Percentiles rank a stretch among this genome's conserved stretches.
phyloP scores from a whole-genome alignment of 2,888 invertebrate species.

The Mechanitis messenoides region DNA sequence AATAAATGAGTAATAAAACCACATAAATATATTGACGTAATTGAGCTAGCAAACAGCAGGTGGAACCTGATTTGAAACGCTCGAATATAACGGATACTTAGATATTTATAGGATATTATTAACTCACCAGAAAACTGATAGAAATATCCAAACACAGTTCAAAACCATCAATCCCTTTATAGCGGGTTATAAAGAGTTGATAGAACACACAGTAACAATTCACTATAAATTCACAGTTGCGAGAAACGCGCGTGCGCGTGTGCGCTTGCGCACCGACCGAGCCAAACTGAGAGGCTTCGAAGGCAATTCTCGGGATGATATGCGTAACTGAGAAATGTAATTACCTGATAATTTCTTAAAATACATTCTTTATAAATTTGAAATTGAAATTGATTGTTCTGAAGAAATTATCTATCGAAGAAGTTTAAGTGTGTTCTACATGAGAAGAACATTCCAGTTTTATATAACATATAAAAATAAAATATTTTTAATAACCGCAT shows the following conservation, averaged over 20 bases:
- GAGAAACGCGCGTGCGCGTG: conserved; percentile 36
- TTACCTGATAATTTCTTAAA: conserved; percentile 25
- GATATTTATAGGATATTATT: background rate
- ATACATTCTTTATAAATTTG: conserved; percentile 16
- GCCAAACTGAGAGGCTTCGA: conserved; percentile 47
- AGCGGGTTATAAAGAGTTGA: conserved; percentile 63
- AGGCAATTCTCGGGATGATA: conserved; percentile 29
- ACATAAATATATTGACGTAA: conserved; percentile 34
- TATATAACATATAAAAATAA: too few relatives aligned
- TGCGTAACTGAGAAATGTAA: conserved; percentile 29
- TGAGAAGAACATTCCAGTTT: too few relatives aligned
- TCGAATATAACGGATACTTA: background rate
- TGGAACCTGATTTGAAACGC: conserved; percentile 9
- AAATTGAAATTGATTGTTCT: conserved; percentile 2
- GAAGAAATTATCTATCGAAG: background rate
- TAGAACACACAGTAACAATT: conserved; percentile 42
- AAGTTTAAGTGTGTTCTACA: too few relatives aligned
- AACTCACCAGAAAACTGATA: conserved; percentile 34
- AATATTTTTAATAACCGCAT: too few relatives aligned
- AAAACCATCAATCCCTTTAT: conserved; percentile 59
- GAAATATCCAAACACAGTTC: conserved; percentile 41
- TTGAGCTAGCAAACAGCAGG: conserved; percentile 14
- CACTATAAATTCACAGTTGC: conserved; percentile 37
- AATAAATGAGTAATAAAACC: conserved; percentile 6
- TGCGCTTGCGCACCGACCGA: conserved; percentile 58